phyloP scores from a whole-genome alignment of 2,797 vertebrate species.

The Oophaga sylvatica region DNA sequence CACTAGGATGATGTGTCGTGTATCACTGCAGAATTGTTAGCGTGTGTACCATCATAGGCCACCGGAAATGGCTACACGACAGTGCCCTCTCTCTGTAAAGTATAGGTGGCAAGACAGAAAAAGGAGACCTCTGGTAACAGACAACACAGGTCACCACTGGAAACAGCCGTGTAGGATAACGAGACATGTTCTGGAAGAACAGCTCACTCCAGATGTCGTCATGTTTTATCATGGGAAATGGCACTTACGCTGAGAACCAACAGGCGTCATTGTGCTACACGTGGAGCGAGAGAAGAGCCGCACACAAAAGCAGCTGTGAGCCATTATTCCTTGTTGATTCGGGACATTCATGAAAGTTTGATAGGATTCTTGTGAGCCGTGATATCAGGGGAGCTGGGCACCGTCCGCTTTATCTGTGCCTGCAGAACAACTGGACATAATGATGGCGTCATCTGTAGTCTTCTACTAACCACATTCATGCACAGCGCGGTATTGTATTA shows the following conservation, averaged over 20 bases:
- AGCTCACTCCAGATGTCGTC: background rate
- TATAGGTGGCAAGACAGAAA: background rate
- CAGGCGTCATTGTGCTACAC: background rate
- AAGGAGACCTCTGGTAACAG: background rate
- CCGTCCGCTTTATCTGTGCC: background rate
- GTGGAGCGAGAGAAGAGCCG: background rate
- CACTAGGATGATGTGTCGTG: too few relatives aligned
- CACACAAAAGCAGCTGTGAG: conserved; percentile 27
- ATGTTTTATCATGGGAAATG: conserved; percentile 22
- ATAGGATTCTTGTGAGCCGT: background rate
- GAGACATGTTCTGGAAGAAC: background rate
- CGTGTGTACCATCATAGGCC: too few relatives aligned
- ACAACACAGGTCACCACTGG: conserved; percentile 3
- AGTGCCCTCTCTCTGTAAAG: too few relatives aligned
- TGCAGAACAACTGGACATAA: background rate
- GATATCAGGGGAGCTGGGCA: background rate
- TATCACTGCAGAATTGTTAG: too few relatives aligned
- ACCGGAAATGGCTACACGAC: too few relatives aligned
- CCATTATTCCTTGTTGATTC: conserved; percentile 26
- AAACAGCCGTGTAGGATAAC: background rate
- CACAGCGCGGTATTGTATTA: too few relatives aligned
- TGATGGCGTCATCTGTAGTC: background rate
- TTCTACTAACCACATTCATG: too few relatives aligned
- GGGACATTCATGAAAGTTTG: conserved; percentile 18
- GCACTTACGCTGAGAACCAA: conserved; percentile 8